Evolutionary conservation across 1,140 invertebrate genomes (phyloP).

Genomic region (Rhopalosiphum maidis): DNA sequence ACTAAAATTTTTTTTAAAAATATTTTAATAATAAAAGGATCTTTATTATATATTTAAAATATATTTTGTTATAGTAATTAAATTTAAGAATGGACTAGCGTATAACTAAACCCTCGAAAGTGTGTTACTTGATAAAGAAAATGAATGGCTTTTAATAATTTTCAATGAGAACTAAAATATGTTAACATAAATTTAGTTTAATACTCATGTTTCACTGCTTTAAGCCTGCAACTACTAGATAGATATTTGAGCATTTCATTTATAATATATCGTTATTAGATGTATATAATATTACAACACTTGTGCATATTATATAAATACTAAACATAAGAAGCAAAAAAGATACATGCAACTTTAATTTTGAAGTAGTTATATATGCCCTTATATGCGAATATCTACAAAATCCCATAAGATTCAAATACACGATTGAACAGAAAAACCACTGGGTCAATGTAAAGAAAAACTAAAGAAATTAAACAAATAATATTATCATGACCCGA

Average conservation of each 20-base stretch:
- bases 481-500: background rate
- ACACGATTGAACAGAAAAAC: background rate
- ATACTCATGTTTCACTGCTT: slow-evolving; percentile 14
- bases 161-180: background rate
- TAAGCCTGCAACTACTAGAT: background rate
- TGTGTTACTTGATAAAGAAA: background rate
- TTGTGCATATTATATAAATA: background rate
- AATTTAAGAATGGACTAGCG: background rate
- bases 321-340: background rate
- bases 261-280: background rate
- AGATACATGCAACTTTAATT: background rate
- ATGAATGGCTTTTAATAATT: background rate
- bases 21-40: background rate
- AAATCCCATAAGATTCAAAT: background rate
- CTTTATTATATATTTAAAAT: background rate
- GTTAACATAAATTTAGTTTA: background rate
- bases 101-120: background rate
- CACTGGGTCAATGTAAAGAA: background rate
- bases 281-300: slow-evolving; percentile 21
- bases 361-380: background rate
- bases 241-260: background rate
- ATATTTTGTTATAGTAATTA: background rate
- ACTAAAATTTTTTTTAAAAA: no score
- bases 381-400: background rate
- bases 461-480: background rate